Evolutionary conservation across 2,888 invertebrate species (phyloP).

Genomic region (Lucinisca nassula): DNA sequence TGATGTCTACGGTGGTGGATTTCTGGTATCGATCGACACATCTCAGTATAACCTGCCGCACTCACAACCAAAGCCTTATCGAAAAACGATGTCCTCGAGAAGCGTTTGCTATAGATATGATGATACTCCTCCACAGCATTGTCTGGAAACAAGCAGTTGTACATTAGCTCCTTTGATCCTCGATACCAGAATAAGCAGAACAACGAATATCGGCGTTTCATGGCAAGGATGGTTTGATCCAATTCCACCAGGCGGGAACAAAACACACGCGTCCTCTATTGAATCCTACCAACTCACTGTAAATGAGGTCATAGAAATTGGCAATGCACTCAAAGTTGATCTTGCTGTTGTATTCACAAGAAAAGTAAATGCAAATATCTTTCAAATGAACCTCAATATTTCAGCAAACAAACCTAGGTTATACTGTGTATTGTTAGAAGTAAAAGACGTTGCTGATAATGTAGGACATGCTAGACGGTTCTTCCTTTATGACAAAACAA

Average conservation of each 20-base stretch:
- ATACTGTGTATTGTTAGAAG: constrained; percentile 53
- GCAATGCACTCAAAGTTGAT: background rate
- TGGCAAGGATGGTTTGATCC: constrained; percentile 33
- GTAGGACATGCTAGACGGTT: constrained; percentile 52
- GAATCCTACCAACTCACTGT: constrained; percentile 15
- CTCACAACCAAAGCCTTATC: background rate
- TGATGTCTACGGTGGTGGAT: constrained; percentile 35
- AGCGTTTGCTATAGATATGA: constrained; percentile 38
- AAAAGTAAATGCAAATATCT: background rate
- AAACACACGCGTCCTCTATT: background rate
- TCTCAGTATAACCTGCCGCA: background rate
- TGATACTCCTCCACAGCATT: constrained; percentile 8
- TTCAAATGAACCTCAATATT: constrained; percentile 1
- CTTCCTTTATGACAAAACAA: constrained; percentile 56
- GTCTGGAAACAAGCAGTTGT: background rate
- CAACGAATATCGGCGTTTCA: background rate
- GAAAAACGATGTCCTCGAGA: constrained; percentile 5
- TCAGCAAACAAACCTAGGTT: constrained; percentile 45
- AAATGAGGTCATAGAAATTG: constrained; percentile 8
- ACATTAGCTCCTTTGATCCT: background rate
- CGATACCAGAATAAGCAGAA: background rate
- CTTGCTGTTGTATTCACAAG: background rate
- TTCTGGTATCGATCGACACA: constrained; percentile 22
- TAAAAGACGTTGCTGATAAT: constrained; percentile 60
- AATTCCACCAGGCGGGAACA: background rate